Evolutionary conservation across 2,888 invertebrate species (phyloP), one percentile per base, ranked within the genome.

Genomic region (Philonicus albiceps): DNA sequence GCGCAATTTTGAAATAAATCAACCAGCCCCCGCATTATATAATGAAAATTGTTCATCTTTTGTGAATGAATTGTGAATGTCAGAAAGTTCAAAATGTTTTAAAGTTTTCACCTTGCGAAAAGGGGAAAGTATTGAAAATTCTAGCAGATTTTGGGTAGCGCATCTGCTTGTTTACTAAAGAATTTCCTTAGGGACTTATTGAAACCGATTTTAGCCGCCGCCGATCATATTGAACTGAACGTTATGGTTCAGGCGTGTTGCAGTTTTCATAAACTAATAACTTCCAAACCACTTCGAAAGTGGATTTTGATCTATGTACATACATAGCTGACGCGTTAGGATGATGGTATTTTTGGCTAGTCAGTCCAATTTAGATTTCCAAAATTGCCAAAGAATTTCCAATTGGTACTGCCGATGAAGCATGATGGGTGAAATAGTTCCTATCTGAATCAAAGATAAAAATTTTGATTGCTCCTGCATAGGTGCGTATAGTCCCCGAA

Each of bases 1-100:
- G 40, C 64, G 84, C 43, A 43, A 73, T 73, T 73, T 11, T 40
- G 84, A 84, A 84, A 84, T 84, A 84, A 84, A 84, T 84, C 84
- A 84, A 73, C 84, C 74, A 73, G 30, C 31, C 40, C 30, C 40
- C 30, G 27, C 27, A 72, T 72, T 73, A 22, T 53, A 43, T 84
- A 84, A 84, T 84, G 84, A 84, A 84, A 84, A 84, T 84, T 84
- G 84, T 84, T 84, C 84, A 84, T 84, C 84, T 84, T 84, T 84
- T 84, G 73, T 40, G 43, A 84, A 43, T 84, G 73, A 84, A 84
- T 84, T 84, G 84, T 72, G 84, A 84, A 84, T 72, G 84, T 84
- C 73, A 84, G 84, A 84, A 81, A 84, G 84, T 84, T 84, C 73
- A 84, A 84, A 84, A 84, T 73, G 84, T 31, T 73, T 84, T 37